Base-by-base conservation (phyloP, 2,797 vertebrate species). In the Chloroceryle amazona region DNA sequence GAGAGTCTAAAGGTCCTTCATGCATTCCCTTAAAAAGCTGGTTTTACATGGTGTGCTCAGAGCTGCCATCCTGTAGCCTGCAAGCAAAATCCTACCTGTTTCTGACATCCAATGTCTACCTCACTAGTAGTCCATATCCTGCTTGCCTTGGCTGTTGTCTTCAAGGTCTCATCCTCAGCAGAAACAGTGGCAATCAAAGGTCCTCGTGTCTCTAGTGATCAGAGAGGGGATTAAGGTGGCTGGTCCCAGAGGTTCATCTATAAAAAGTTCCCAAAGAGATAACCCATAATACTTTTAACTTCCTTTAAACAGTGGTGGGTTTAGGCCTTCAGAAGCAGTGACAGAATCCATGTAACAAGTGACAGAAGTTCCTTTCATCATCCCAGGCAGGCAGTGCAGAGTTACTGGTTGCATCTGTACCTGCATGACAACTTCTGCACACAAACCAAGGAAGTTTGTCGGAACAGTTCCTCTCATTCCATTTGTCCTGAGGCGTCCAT, bases 11-110 rank as follows among this genome's bases (percentile, higher is more conserved):
- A 93, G 42, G 39, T 67, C 67, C 35, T 90, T 86, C 11, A 5
- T n/a, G 35, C 13, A 9, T 46, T 15, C 10, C 35, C 28, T 81
- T 62, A 11, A 35, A 67, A 47, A 55, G 11, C 58, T 68, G 51
- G 4, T 9, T 83, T 74, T 26, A 10, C 73, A 18, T 0, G 0
- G 4, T 4, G 29, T 28, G 29, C 54, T 65, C 37, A 39, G 70
- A 61, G 46, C 37, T 81, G n/a, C 37, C 11, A 3, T 20, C 23
- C 91, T 44, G 28, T 4, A 86, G 49, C 66, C 83, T 46, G 22
- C 16, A 22, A 81, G 55, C 14, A 68, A 75, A 90, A 47, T 65
- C 62, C 54, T 62, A 8, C 42, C 18, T 8, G 20, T 25, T n/a
- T 49, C 70, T 42, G 54, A 72, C 29, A 15, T 37, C 31, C 15